Evolutionary conservation across 2,888 invertebrate genomes (phyloP), one percentile per base, ranked within the genome.

Genomic region (Microctonus aethiopoides): DNA sequence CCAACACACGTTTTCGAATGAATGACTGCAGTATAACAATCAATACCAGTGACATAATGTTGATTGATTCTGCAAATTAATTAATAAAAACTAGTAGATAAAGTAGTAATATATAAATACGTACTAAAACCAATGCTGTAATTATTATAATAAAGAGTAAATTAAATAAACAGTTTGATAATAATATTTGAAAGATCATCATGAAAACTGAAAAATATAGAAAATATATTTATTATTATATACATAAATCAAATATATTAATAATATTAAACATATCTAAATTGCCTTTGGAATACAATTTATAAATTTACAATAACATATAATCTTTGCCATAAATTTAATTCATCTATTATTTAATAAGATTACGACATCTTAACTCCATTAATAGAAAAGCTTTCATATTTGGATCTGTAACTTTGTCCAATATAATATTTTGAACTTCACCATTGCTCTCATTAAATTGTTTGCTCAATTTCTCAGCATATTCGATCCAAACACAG

Each of bases 401-500:
- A 73, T 92, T 94, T 0, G 93, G 92, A 88, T 97, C 96, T 0
- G 91, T 88, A 13, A 96, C 90, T 85, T 91, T 91, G 34, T 93
- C 91, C 68, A 94, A 84, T n/a, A 97, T 92, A 67, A 91, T 89
- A 81, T 92, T 90, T 34, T 91, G 89, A 0, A 92, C 90, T 67
- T 91, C 89, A 61, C 91, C 91, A 0, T 93, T 93, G 20, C 93
- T 93, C 76, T 92, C 91, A 74, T 90, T 87, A 11, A 91, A 86
- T 79, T 91, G 87, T 75, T 90, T 89, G 3, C 90, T 88, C 56
- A 97, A 79, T 24, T 93, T 91, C 78, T 96, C 94, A 0, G 96
- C 97, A 89, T 97, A 97, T 16, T 92, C 91, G 64, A 98, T 91
- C 93, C 95, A 97, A 5, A 98, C 97, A 85, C 98, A 98, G 87